A percentile compares a stretch with the other conserved stretches of the same genome.
phyloP scores from a whole-genome alignment of 2,113 vertebrate genomes.

The Caloenas nicobarica region DNA sequence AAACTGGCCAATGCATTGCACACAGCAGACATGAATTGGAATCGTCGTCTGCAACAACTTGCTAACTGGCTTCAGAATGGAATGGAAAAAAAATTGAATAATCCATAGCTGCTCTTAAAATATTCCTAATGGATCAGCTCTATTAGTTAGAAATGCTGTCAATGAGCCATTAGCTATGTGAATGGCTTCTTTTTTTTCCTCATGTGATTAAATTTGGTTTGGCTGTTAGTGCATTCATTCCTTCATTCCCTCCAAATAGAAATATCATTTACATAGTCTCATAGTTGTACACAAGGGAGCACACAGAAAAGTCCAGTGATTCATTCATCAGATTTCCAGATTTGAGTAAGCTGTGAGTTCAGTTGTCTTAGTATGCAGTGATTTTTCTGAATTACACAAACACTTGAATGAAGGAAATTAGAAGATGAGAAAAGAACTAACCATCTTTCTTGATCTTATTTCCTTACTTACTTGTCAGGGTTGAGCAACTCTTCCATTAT shows the following conservation, averaged over 20 bases:
- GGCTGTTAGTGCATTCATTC: neutral
- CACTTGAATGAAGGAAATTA: neutral
- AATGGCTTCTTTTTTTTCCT: neutral
- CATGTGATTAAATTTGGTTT: neutral
- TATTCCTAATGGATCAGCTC: neutral
- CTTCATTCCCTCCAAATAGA: neutral
- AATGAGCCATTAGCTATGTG: neutral
- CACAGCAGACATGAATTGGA: neutral
- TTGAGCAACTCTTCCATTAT: neutral
- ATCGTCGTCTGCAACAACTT: neutral
- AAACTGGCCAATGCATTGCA: neutral
- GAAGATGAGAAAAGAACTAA: neutral
- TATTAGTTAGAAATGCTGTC: neutral
- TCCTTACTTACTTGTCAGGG: neutral
- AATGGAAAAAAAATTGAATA: neutral
- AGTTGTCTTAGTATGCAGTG: neutral
- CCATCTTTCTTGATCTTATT: neutral
- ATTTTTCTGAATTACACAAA: neutral
- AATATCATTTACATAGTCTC: neutral
- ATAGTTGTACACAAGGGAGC: neutral
- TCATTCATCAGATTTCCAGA: conserved; percentile 3
- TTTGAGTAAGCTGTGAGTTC: neutral
- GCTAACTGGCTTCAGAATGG: neutral
- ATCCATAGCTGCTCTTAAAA: neutral
- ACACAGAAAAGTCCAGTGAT: neutral